These are phyloP conservation scores for Drosophila fungiperda DNA, from an alignment of 2,888 invertebrate species.

Conservation along the genomic window DNA sequence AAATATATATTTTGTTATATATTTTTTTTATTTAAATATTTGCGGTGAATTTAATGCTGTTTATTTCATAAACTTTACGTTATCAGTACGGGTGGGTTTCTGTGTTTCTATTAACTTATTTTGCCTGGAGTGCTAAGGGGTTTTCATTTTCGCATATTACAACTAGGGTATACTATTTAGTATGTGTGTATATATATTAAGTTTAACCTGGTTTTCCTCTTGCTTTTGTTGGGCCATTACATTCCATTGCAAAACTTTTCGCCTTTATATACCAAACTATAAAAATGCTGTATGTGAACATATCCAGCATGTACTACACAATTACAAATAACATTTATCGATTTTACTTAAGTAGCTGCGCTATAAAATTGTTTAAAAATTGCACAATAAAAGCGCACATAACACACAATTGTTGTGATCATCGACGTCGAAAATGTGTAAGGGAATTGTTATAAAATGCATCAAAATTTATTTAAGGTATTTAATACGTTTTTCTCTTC, in stretches of 20 bases:
- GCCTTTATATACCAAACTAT: conserved; percentile 50
- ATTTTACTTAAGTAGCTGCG: conserved; percentile 45
- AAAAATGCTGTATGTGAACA: conserved; percentile 69
- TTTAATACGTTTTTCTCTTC: conserved; percentile 18
- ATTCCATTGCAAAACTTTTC: conserved; percentile 26
- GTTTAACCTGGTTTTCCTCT: conserved; percentile 70
- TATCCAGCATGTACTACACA: conserved; percentile 67
- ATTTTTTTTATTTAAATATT: conserved; percentile 12
- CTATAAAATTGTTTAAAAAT: conserved; percentile 77
- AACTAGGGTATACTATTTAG: conserved; percentile 23
- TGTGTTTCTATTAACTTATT: conserved; percentile 47
- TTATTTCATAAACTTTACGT: conserved; percentile 64
- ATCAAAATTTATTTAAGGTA: conserved; percentile 41
- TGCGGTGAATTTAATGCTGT: conserved; percentile 40
- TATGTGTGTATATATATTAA: conserved; percentile 37
- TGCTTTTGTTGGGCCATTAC: conserved; percentile 39
- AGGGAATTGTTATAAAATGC: conserved; percentile 39
- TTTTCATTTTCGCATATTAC: conserved; percentile 19
- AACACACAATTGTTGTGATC: conserved; percentile 32
- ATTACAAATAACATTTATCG: conserved; percentile 51
- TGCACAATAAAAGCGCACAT: conserved; percentile 56
- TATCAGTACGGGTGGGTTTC: conserved; percentile 79
- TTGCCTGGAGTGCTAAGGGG: conserved; percentile 46
- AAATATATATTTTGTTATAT: conserved; percentile 5
- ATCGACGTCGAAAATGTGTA: conserved; percentile 24